Evolutionary conservation across 2,888 invertebrate genomes (phyloP).

Genomic region (Conops quadrifasciatus): DNA sequence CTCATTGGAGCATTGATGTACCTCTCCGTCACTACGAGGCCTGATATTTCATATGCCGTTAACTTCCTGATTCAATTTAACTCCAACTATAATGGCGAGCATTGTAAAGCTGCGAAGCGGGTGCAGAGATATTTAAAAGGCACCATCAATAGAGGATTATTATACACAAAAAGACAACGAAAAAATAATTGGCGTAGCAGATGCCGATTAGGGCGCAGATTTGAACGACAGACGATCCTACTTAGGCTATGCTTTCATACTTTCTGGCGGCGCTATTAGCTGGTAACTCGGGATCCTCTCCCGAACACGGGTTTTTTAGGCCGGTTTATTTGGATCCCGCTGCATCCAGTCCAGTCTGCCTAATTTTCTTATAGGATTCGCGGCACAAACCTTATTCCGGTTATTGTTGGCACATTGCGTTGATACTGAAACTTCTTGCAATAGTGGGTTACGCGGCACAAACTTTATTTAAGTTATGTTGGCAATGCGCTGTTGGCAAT

Average conservation of each 20-base stretch:
- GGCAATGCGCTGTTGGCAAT: too few relatives aligned
- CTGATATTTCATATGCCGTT: slow-evolving; percentile 34
- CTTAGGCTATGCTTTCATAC: slow-evolving; percentile 41
- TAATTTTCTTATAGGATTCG: too few relatives aligned
- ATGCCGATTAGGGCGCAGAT: slow-evolving; percentile 44
- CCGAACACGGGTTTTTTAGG: too few relatives aligned
- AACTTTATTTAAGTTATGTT: too few relatives aligned
- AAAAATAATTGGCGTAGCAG: slow-evolving; percentile 37
- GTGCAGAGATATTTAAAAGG: slow-evolving; percentile 41
- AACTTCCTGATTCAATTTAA: slow-evolving; percentile 37
- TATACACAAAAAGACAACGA: slow-evolving; percentile 29
- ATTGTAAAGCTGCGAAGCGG: slow-evolving; percentile 43
- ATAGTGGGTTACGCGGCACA: too few relatives aligned
- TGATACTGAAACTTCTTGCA: too few relatives aligned
- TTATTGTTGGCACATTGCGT: too few relatives aligned
- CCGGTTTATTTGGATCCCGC: too few relatives aligned
- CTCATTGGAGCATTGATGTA: slow-evolving; percentile 44
- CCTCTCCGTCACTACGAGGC: slow-evolving; percentile 38
- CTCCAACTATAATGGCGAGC: slow-evolving; percentile 37
- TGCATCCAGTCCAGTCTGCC: too few relatives aligned
- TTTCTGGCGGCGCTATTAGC: slow-evolving; percentile 39
- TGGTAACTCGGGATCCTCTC: too few relatives aligned
- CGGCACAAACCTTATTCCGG: too few relatives aligned
- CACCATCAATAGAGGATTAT: slow-evolving; percentile 37
- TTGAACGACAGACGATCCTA: slow-evolving; percentile 41